A percentile compares a stretch with the other conserved stretches of the same genome.
phyloP scores from a whole-genome alignment of 2,888 invertebrate species.

The Zygogramma bicolorata region DNA sequence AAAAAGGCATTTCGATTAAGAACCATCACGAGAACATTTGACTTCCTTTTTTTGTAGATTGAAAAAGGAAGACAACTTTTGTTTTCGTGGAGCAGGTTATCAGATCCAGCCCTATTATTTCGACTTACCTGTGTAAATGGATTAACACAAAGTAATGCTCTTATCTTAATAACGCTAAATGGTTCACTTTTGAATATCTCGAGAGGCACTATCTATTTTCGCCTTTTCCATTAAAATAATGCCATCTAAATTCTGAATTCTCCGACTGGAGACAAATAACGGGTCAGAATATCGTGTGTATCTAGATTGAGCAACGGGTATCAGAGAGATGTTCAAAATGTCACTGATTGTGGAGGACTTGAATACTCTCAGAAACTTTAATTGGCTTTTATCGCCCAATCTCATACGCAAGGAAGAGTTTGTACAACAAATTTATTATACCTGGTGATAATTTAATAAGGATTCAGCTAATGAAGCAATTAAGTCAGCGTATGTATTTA shows the following conservation, averaged over 20 bases:
- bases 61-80: slow-evolving; percentile 1
- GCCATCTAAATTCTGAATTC: not conserved
- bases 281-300: not conserved
- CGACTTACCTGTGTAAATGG: slow-evolving; percentile 10
- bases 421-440: not conserved
- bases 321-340: not conserved
- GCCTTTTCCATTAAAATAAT: slow-evolving; percentile 8
- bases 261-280: not conserved
- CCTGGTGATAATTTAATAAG: not conserved
- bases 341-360: not conserved
- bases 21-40: slow-evolving; percentile 7
- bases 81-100: slow-evolving; percentile 12
- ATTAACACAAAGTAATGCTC: slow-evolving; percentile 7
- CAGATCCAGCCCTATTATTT: slow-evolving; percentile 9
- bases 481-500: no score
- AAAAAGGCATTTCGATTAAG: slow-evolving; percentile 12
- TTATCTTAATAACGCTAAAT: slow-evolving; percentile 12
- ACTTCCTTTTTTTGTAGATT: slow-evolving; percentile 11
- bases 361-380: not conserved
- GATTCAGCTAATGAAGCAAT: not conserved
- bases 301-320: not conserved
- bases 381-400: not conserved
- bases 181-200: slow-evolving; percentile 4
- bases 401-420: not conserved
- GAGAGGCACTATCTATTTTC: slow-evolving; percentile 4